These are phyloP conservation scores for Acanthochromis polyacanthus DNA, from an alignment of 2,113 vertebrate species.

Conservation along the genomic window DNA sequence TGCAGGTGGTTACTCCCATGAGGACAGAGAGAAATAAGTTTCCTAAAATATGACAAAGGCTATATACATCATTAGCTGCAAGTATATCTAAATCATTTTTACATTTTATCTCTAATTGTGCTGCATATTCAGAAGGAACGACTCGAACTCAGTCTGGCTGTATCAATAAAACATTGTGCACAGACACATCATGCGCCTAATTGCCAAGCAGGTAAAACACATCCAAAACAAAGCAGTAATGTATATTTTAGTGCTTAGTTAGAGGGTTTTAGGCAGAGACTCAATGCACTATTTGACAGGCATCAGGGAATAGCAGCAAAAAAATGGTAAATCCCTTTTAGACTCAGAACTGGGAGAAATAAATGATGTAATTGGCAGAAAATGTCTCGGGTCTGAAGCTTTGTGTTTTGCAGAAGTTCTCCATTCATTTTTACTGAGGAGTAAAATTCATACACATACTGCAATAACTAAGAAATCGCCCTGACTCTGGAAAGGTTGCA, in stretches of 20 bases:
- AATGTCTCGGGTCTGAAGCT: conserved; percentile 61
- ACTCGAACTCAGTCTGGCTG: conserved; percentile 1
- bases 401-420: conserved; percentile 55
- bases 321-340: conserved; percentile 56
- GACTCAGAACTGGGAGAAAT: conserved; percentile 56
- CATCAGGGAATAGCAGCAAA: conserved; percentile 59
- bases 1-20: conserved; percentile 13
- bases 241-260: conserved; percentile 61
- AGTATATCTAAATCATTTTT: conserved; percentile 1
- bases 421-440: conserved; percentile 50
- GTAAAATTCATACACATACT: conserved; percentile 52
- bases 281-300: conserved; percentile 59
- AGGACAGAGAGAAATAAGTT: background rate
- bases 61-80: conserved; percentile 23
- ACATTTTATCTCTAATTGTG: conserved; percentile 22
- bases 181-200: conserved; percentile 41
- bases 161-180: conserved; percentile 46
- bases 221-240: conserved; percentile 67
- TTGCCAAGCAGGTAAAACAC: conserved; percentile 57
- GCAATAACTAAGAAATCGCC: conserved; percentile 67
- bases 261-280: conserved; percentile 39
- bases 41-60: conserved; percentile 9
- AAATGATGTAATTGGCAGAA: conserved; percentile 79
- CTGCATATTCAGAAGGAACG: background rate
- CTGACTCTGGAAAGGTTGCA: conserved; percentile 34